Evolutionary conservation across 2,888 invertebrate genomes (phyloP).

Genomic region (Aquatica leii): DNA sequence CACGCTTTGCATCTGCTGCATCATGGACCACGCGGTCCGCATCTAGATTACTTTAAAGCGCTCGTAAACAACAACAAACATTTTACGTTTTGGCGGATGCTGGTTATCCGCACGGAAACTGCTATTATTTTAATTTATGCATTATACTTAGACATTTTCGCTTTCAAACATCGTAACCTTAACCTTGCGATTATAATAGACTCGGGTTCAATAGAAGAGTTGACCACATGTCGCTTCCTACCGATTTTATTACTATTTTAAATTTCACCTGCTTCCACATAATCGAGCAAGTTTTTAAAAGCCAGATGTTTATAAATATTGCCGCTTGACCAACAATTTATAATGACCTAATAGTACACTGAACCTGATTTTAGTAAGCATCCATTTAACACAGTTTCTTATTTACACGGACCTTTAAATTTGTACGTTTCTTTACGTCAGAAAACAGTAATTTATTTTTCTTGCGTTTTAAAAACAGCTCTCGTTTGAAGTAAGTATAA

Average conservation of each 20-base stretch:
- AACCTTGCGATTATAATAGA: constrained; percentile 23
- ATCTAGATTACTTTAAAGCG: constrained; percentile 12
- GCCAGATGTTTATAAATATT: constrained; percentile 30
- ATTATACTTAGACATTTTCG: constrained; percentile 11
- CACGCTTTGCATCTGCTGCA: constrained; percentile 43
- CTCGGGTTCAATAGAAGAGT: constrained; percentile 18
- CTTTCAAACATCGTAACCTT: constrained; percentile 29
- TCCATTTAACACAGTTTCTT: neutral
- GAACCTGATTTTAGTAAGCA: constrained; percentile 18
- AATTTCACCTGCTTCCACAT: constrained; percentile 37
- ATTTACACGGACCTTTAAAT: too few species aligned
- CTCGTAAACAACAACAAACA: constrained; percentile 15
- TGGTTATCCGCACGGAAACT: too few species aligned
- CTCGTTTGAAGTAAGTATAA: too few species aligned
- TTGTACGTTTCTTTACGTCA: too few species aligned
- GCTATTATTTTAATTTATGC: too few species aligned
- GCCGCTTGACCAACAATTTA: constrained; percentile 9
- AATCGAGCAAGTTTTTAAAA: constrained; percentile 3
- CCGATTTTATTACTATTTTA: constrained; percentile 30
- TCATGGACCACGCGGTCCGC: constrained; percentile 25
- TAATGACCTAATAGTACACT: constrained; percentile 23
- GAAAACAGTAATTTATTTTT: too few species aligned
- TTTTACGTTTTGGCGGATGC: neutral
- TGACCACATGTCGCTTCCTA: constrained; percentile 32
- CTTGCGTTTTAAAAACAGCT: too few species aligned